These are phyloP conservation scores for Prorops nasuta DNA, from an alignment of 1,140 invertebrate genomes.

Conservation along the genomic window DNA sequence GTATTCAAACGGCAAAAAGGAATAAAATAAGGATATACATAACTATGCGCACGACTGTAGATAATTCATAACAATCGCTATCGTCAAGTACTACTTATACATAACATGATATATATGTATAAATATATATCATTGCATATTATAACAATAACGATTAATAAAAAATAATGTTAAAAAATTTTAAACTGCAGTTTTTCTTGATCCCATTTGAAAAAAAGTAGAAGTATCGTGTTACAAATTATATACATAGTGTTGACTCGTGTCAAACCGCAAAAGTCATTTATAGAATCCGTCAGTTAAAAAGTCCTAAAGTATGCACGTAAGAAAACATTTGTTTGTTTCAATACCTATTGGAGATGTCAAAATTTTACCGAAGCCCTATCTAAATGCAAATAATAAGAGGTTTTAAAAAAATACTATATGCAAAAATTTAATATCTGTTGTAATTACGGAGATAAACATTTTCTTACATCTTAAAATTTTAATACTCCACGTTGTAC, in stretches of 20 bases:
- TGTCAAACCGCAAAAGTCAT: background rate
- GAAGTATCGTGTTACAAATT: background rate
- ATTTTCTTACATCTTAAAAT: too few relatives aligned
- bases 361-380: too few relatives aligned
- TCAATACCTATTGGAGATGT: background rate
- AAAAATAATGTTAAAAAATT: constrained; percentile 51
- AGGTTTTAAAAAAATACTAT: too few relatives aligned
- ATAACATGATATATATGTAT: constrained; percentile 33
- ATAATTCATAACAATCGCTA: constrained; percentile 54
- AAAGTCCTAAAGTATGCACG: too few relatives aligned
- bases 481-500: too few relatives aligned
- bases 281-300: too few relatives aligned
- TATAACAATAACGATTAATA: constrained; percentile 54
- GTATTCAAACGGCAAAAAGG: constrained; percentile 1
- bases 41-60: constrained; percentile 44
- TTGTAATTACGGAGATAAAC: too few relatives aligned
- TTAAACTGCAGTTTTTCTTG: background rate
- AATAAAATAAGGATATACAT: constrained; percentile 12
- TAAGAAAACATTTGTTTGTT: too few relatives aligned
- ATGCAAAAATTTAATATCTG: too few relatives aligned
- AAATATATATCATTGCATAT: constrained; percentile 47
- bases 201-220: background rate
- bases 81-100: constrained; percentile 48
- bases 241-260: background rate
- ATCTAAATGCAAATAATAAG: too few relatives aligned